These are phyloP conservation scores for Dendrocopos noguchii DNA, from an alignment of 2,113 vertebrate species.

Conservation along the genomic window DNA sequence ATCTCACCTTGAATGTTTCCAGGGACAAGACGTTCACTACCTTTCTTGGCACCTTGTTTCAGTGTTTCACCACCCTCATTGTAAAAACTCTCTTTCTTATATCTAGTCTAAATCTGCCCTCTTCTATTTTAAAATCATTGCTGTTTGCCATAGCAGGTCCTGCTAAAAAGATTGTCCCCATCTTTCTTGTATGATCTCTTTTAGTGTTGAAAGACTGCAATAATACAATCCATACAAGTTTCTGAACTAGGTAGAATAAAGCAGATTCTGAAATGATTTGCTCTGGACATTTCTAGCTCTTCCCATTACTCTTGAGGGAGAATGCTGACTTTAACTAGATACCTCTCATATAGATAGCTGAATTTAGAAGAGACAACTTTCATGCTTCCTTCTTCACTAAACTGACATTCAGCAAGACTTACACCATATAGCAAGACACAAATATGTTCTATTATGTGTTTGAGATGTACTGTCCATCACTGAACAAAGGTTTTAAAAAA, in stretches of 20 bases:
- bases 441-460: background rate
- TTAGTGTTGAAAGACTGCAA: too few species aligned
- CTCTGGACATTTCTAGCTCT: background rate
- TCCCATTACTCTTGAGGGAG: background rate
- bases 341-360: background rate
- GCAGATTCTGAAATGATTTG: background rate
- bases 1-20: background rate
- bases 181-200: too few species aligned
- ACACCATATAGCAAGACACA: background rate
- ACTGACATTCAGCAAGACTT: background rate
- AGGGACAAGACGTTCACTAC: background rate
- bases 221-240: background rate
- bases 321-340: background rate
- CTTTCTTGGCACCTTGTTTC: background rate
- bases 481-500: background rate
- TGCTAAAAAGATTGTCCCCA: too few species aligned
- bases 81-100: background rate
- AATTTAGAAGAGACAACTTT: background rate
- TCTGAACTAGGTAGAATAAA: background rate
- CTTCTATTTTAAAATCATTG: too few species aligned
- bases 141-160: too few species aligned
- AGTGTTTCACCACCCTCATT: background rate
- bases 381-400: background rate
- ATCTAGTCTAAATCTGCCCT: too few species aligned
- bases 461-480: background rate